Percentiles rank a stretch among this genome's conserved stretches.
phyloP scores from a whole-genome alignment of 92 coral and sea anemone species.

The Parazoanthus swiftii region DNA sequence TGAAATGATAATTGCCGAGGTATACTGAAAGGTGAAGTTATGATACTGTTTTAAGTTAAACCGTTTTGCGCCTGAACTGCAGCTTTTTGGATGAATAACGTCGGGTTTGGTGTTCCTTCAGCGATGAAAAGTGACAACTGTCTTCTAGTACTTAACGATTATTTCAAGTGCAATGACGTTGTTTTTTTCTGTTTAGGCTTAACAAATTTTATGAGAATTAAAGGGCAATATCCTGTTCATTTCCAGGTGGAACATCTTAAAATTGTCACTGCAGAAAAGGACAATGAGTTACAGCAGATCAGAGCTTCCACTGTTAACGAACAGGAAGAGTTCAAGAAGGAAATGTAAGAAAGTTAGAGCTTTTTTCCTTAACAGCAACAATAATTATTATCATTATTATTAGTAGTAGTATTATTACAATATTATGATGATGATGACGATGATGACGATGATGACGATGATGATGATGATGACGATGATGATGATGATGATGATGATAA shows the following conservation, averaged over 20 bases:
- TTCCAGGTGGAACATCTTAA: conserved; percentile 67
- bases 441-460: no score
- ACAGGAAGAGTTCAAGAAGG: conserved; percentile 46
- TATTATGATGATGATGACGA: no score
- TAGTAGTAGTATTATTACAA: no score
- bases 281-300: conserved; percentile 61
- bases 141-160: neutral
- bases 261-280: conserved; percentile 54
- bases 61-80: no score
- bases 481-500: no score
- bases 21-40: no score
- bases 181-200: neutral
- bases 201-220: no score
- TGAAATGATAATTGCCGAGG: no score
- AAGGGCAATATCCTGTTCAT: no score
- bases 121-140: neutral
- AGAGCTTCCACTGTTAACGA: conserved; percentile 59
- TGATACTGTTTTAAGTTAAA: no score
- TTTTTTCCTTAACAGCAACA: neutral
- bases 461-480: no score
- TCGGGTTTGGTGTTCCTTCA: neutral
- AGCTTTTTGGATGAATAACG: neutral
- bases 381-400: no score
- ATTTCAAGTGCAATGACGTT: neutral
- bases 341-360: conserved; percentile 55